Conservation (phyloP, 2,888 invertebrate genomes). For the Elegia similella region DNA sequence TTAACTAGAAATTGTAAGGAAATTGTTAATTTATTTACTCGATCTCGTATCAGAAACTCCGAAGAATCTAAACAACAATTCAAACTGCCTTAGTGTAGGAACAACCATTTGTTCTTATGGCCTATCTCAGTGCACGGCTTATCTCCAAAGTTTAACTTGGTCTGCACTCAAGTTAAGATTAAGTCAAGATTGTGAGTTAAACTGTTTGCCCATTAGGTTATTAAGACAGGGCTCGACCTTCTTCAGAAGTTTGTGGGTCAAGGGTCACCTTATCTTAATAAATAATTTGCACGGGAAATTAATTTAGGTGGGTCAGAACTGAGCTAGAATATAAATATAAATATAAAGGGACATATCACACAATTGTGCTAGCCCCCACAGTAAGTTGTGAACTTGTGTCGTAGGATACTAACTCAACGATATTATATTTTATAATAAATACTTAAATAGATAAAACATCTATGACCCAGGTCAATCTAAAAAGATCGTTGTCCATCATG, state of each 20-base stretch:
- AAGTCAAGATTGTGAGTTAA: conserved; percentile 4
- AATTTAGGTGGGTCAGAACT: no score
- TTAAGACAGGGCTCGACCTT: neutral
- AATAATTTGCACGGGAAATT: neutral
- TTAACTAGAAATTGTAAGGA: neutral
- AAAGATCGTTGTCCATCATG: no score
- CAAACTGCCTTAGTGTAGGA: neutral
- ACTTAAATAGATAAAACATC: no score
- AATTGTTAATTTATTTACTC: neutral
- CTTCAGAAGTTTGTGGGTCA: neutral
- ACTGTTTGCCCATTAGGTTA: conserved; percentile 3
- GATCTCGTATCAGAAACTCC: neutral
- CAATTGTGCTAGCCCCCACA: no score
- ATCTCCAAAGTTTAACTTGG: conserved; percentile 3
- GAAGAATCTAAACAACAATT: conserved; percentile 3
- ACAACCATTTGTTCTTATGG: conserved; percentile 2
- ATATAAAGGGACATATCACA: no score
- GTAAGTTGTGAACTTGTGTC: no score
- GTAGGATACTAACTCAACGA: no score
- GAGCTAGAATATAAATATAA: no score
- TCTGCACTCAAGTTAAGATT: conserved; percentile 5
- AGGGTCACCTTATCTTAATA: neutral
- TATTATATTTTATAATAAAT: no score
- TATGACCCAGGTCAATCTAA: no score
- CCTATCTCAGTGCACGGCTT: conserved; percentile 2